Conservation (phyloP, 2,797 vertebrate genomes). For the Betta splendens region DNA sequence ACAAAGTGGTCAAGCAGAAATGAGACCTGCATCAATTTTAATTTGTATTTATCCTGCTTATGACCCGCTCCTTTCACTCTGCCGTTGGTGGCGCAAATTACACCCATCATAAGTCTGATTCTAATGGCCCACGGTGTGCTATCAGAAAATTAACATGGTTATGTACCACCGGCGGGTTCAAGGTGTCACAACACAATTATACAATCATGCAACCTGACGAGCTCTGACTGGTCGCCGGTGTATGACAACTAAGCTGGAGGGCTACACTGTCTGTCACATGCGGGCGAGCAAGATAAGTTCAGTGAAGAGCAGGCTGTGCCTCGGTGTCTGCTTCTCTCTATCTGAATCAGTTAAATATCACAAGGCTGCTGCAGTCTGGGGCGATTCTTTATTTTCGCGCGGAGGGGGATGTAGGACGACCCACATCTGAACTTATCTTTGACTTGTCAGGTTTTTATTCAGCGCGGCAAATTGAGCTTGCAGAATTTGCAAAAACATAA, state of each 20-base stretch:
- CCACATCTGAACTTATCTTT: constrained; percentile 59
- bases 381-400: constrained; percentile 26
- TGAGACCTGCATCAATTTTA: constrained; percentile 85
- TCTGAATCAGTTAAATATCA: constrained; percentile 78
- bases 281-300: constrained; percentile 79
- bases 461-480: constrained; percentile 37
- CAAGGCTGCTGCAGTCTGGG: constrained; percentile 42
- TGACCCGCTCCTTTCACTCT: constrained; percentile 82
- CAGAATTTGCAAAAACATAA: constrained; percentile 40
- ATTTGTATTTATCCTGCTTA: constrained; percentile 87
- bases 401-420: constrained; percentile 30
- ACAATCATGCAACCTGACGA: constrained; percentile 79
- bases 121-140: constrained; percentile 72
- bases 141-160: constrained; percentile 87
- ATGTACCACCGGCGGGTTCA: constrained; percentile 81
- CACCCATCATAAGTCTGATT: constrained; percentile 84
- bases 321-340: constrained; percentile 61
- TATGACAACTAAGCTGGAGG: constrained; percentile 81
- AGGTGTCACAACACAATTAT: constrained; percentile 87
- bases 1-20: constrained; percentile 84
- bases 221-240: constrained; percentile 75
- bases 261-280: constrained; percentile 78
- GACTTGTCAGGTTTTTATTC: constrained; percentile 57
- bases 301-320: constrained; percentile 62
- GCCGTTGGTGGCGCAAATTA: constrained; percentile 83